Evolutionary conservation across 2,113 vertebrate genomes (phyloP).

Genomic region (Budorcas taxicolor): DNA sequence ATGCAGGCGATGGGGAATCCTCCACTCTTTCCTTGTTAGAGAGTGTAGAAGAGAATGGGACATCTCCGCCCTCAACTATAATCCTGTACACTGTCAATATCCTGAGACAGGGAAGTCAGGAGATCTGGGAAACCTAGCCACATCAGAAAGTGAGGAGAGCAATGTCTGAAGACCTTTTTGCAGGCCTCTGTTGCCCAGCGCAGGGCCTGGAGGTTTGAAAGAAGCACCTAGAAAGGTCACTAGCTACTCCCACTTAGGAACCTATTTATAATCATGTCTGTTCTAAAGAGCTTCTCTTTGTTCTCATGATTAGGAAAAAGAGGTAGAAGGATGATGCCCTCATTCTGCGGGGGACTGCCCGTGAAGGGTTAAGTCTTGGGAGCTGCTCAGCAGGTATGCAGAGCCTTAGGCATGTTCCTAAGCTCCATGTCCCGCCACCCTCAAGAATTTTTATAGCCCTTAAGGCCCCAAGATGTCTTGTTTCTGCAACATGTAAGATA

Average conservation of each 20-base stretch:
- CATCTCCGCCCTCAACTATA: too few species aligned
- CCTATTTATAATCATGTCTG: background rate
- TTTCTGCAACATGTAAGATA: too few species aligned
- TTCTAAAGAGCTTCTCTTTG: background rate
- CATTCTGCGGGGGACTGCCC: too few species aligned
- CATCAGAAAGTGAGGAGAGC: background rate
- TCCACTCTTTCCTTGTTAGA: background rate
- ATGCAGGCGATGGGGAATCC: background rate
- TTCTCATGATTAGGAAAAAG: background rate
- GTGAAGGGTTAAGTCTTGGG: too few species aligned
- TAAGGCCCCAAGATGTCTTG: too few species aligned
- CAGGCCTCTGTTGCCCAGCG: fast-evolving
- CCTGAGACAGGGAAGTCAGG: background rate
- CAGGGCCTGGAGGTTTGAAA: background rate
- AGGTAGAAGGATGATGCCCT: fast-evolving
- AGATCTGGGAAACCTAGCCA: background rate
- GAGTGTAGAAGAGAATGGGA: background rate
- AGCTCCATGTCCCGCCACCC: too few species aligned
- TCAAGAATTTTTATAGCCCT: too few species aligned
- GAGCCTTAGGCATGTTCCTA: too few species aligned
- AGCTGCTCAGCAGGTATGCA: too few species aligned
- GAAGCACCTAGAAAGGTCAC: background rate
- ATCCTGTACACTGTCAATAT: background rate
- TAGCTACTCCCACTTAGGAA: background rate
- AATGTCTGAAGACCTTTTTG: too few species aligned